A percentile compares a stretch with the other conserved stretches of the same genome.
Evolutionary conservation across 2,797 vertebrate species (phyloP).

Genomic region (Poeciliopsis presidionis): DNA sequence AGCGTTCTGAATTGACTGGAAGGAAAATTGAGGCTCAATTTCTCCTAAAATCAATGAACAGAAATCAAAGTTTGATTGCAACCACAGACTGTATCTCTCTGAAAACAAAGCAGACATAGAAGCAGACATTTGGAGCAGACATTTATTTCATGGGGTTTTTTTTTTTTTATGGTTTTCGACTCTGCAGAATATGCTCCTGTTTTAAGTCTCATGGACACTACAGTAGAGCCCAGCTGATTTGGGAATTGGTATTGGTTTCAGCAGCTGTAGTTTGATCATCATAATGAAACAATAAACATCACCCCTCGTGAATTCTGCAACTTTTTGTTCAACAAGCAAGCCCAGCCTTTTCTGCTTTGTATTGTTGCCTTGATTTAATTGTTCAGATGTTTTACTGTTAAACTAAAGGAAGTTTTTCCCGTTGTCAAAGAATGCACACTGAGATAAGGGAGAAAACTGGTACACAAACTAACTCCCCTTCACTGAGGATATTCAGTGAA

Average conservation of each 20-base stretch:
- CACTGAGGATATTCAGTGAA: conserved; percentile 17
- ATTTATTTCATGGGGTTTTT: not conserved
- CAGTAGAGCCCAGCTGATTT: not conserved
- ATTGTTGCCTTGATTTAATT: not conserved
- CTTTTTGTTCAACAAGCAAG: not conserved
- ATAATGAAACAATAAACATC: not conserved
- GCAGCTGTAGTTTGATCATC: not conserved
- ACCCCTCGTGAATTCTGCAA: not conserved
- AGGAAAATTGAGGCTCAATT: not conserved
- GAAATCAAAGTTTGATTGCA: not conserved
- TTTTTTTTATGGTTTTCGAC: not conserved
- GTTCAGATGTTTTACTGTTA: not conserved
- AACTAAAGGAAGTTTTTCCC: not conserved
- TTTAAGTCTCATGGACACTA: not conserved
- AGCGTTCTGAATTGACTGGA: not conserved
- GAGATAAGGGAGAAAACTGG: not conserved
- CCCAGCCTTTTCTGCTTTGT: not conserved
- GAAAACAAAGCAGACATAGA: not conserved
- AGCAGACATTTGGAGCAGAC: not conserved
- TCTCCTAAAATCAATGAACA: not conserved
- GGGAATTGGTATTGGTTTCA: not conserved
- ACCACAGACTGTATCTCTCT: not conserved
- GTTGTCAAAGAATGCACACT: not conserved
- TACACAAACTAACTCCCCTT: conserved; percentile 16
- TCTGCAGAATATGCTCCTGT: not conserved